Evolutionary conservation across 2,113 vertebrate genomes (phyloP).

Genomic region (Scomber colias): DNA sequence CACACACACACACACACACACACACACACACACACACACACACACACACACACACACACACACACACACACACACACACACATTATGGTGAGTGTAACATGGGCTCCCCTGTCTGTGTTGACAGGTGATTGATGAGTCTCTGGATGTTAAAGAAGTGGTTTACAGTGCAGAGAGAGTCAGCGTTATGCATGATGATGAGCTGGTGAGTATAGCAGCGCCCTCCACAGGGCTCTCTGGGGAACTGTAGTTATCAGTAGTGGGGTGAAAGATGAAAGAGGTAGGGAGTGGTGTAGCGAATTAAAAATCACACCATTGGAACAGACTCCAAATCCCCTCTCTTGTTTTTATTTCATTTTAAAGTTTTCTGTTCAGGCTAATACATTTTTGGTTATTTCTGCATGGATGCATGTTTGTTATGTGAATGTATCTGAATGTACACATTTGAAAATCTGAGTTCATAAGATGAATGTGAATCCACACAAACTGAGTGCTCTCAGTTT

Average conservation of each 20-base stretch:
- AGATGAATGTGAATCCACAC: slow-evolving; percentile 64
- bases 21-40: slow-evolving; percentile 32
- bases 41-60: slow-evolving; percentile 22
- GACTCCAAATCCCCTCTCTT: slow-evolving; percentile 21
- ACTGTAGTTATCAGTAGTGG: slow-evolving; percentile 65
- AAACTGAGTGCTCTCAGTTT: slow-evolving; percentile 61
- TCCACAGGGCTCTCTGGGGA: slow-evolving; percentile 72
- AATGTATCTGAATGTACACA: slow-evolving; percentile 73
- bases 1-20: slow-evolving; percentile 39
- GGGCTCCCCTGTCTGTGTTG: slow-evolving; percentile 83
- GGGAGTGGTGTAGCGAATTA: slow-evolving; percentile 53
- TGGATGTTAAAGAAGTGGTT: slow-evolving; percentile 96
- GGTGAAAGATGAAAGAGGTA: slow-evolving; percentile 48
- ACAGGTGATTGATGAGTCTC: slow-evolving; percentile 97
- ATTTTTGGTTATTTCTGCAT: slow-evolving; percentile 75
- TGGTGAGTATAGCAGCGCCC: slow-evolving; percentile 89
- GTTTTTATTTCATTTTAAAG: not conserved
- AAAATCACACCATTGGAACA: slow-evolving; percentile 26
- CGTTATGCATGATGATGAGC: slow-evolving; percentile 91
- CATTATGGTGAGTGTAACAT: slow-evolving; percentile 79
- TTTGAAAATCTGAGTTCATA: slow-evolving; percentile 41
- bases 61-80: slow-evolving; percentile 42
- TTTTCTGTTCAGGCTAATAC: slow-evolving; percentile 46
- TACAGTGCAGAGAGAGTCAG: slow-evolving; percentile 96
- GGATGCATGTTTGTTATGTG: slow-evolving; percentile 78